These are phyloP conservation scores for Aptenodytes forsteri DNA, from an alignment of 2,113 vertebrate species.

Conservation along the genomic window DNA sequence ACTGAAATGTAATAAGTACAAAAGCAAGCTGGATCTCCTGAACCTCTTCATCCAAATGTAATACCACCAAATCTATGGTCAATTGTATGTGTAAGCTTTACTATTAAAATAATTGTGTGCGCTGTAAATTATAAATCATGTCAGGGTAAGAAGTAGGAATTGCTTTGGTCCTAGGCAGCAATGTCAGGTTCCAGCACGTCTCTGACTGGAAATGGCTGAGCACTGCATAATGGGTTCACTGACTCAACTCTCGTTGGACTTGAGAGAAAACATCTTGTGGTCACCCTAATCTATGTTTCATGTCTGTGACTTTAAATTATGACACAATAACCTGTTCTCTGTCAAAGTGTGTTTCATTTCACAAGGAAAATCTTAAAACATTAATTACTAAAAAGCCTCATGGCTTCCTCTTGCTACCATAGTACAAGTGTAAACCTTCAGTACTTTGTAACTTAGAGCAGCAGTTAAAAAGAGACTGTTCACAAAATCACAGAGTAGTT, in stretches of 20 bases:
- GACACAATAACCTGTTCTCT: not conserved
- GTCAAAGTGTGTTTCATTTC: not conserved
- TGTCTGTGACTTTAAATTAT: not conserved
- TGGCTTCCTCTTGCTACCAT: not conserved
- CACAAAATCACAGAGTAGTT: not conserved
- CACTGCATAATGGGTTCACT: not conserved
- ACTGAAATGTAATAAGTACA: not conserved
- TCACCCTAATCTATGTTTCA: constrained; percentile 12
- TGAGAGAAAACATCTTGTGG: not conserved
- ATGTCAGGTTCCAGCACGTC: not conserved
- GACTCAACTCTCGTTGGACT: not conserved
- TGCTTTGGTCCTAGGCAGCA: not conserved
- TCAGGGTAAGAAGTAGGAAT: not conserved
- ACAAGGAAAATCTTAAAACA: not conserved
- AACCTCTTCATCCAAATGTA: not conserved
- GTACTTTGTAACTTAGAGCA: not conserved
- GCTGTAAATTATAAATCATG: not conserved
- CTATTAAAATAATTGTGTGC: not conserved
- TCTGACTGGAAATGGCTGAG: not conserved
- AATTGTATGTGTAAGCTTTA: not conserved
- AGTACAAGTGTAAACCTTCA: not conserved
- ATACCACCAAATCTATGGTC: not conserved
- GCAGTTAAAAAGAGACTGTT: not conserved
- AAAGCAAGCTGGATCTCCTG: not conserved
- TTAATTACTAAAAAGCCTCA: not conserved